Base-by-base conservation (phyloP, 2,888 invertebrate species). In the Thymelicus lineola region DNA sequence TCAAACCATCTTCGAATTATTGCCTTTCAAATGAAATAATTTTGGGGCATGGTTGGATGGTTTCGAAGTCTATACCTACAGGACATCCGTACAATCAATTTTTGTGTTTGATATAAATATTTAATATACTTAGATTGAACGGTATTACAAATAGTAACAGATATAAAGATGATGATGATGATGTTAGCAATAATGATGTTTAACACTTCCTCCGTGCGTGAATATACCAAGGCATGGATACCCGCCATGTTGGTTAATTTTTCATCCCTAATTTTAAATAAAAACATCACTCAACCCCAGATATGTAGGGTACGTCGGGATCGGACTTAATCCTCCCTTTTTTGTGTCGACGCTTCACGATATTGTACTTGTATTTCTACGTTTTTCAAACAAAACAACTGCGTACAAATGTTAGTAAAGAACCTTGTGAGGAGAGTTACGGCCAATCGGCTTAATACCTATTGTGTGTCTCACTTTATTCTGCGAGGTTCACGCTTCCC, bases 351-450 rank as follows among this genome's bases (percentile, higher is more conserved):
- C 53, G 12, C 9, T 53, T 20, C 53, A 53, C 53, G 7, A 53
- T 53, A 53, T 53, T 53, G 53, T 53, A 20, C 20, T 53, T 53
- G 53, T 53, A 20, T 53, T 53, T 53, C 17, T 1, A 15, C 3
- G 48, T 17, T 50, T 0, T 50, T 50, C 15, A 50, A 50, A 50
- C 15, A 50, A 3, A 50, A 50, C 48, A 50, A 50, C 17, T 50
- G 48, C 9, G 48, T 53, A 53, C 53, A 53, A 53, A 53, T 53
- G 53, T 53, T 53, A 6, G 17, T 17, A 53, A 53, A 17, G 20
- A 20, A 20, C 20, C 12, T 5, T 12, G 5, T 6, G 10, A 53
- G 15, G 7, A 7, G 48, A 50, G 17, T 50, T 50, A 50, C 48
- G 9, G 48, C 15, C 15, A 15, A 50, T 50, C 48, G 17, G 17